Evolutionary conservation across 2,797 vertebrate genomes (phyloP).

Genomic region (Argentina silus): DNA sequence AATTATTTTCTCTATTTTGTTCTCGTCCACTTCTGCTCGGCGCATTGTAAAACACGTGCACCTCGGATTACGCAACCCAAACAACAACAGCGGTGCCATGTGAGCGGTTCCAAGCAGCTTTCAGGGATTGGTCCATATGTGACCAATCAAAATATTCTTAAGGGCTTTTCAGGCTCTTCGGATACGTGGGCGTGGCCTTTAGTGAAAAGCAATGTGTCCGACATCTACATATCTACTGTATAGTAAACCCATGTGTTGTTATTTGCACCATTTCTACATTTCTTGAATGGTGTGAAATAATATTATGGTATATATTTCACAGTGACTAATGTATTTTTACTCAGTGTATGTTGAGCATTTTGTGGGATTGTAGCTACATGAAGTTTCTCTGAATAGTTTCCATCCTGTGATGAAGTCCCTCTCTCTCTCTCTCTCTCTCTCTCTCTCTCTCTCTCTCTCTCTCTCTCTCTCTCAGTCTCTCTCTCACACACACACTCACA

Average conservation of each 20-base stretch:
- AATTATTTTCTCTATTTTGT: background rate
- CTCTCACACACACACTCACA: slow-evolving; percentile 2
- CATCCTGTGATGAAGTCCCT: background rate
- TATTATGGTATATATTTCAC: no score
- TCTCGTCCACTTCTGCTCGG: background rate
- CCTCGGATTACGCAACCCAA: slow-evolving; percentile 47
- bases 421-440: background rate
- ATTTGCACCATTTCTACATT: no score
- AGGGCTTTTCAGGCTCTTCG: background rate
- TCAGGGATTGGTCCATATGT: slow-evolving; percentile 32
- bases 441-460: background rate
- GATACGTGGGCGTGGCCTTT: slow-evolving; percentile 31
- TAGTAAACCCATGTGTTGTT: no score
- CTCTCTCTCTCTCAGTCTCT: background rate
- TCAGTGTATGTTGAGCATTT: background rate
- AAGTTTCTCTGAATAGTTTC: background rate
- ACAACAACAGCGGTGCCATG: slow-evolving; percentile 54
- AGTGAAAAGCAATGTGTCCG: no score
- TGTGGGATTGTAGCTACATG: background rate
- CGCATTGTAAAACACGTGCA: slow-evolving; percentile 53
- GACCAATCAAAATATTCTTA: slow-evolving; percentile 57
- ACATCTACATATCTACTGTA: no score
- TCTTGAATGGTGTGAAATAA: no score
- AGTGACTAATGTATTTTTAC: background rate
- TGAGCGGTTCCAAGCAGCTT: slow-evolving; percentile 38